Conservation (phyloP, 2,888 invertebrate genomes). For the Willowsia nigromaculata region DNA sequence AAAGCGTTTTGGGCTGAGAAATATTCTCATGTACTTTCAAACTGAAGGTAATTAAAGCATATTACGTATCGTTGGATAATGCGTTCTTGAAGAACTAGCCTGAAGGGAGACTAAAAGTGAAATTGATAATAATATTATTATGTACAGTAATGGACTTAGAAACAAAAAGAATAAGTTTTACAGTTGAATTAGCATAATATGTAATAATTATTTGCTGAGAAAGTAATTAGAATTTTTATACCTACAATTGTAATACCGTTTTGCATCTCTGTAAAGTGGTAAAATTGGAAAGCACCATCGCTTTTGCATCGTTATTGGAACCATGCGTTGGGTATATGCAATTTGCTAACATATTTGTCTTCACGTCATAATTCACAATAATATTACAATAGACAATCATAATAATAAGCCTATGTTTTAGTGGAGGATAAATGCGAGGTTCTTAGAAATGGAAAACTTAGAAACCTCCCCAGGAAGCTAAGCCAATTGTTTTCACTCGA, state of each 20-base stretch:
- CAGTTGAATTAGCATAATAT: slow-evolving; percentile 17
- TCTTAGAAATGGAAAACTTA: neutral
- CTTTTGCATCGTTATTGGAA: neutral
- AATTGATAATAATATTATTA: slow-evolving; percentile 17
- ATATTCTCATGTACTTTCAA: slow-evolving; percentile 22
- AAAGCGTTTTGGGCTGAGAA: slow-evolving; percentile 24
- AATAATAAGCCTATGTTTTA: neutral
- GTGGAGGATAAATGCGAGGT: neutral
- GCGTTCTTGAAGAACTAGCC: neutral
- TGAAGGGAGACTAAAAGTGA: slow-evolving; percentile 22
- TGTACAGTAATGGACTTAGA: neutral
- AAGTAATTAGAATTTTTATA: neutral
- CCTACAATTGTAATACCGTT: no score
- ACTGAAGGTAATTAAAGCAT: slow-evolving; percentile 9
- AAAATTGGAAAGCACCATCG: slow-evolving; percentile 28
- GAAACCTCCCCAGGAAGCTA: slow-evolving; percentile 56
- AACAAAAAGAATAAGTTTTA: neutral
- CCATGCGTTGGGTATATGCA: neutral
- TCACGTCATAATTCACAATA: neutral
- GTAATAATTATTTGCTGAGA: neutral
- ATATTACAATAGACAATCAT: neutral
- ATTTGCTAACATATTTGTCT: neutral
- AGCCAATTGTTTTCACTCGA: slow-evolving; percentile 21
- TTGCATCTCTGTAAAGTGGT: no score
- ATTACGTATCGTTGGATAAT: neutral